A percentile compares a stretch with the other conserved stretches of the same genome.
Conservation (phyloP, 2,113 vertebrate species). For the Cynocephalus volans region DNA sequence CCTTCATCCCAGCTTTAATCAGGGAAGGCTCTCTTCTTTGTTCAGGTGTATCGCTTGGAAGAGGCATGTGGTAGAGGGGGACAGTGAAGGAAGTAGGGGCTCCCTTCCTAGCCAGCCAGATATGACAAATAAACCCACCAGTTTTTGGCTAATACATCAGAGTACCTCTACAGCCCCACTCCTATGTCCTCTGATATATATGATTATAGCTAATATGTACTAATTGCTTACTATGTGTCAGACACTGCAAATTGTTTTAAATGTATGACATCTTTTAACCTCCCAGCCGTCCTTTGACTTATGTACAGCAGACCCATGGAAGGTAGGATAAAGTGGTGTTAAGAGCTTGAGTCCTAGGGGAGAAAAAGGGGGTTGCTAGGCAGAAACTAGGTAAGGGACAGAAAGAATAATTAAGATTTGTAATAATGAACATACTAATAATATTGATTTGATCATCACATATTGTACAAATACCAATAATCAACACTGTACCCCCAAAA, state of each 20-base stretch:
- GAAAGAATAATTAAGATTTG: no score
- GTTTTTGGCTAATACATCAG: not conserved
- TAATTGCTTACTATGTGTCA: not conserved
- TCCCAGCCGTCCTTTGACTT: not conserved
- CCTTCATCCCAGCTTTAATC: not conserved
- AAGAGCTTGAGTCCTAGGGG: not conserved
- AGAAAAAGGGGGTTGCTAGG: no score
- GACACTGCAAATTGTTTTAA: not conserved
- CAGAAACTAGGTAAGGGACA: no score
- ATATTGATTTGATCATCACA: no score
- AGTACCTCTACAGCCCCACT: not conserved
- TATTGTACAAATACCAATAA: no score
- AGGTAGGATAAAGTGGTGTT: not conserved
- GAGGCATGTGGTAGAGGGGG: not conserved
- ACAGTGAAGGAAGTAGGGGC: not conserved
- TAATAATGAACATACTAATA: no score
- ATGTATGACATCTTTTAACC: not conserved
- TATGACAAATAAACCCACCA: not conserved
- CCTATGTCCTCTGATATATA: not conserved
- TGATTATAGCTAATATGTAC: not conserved
- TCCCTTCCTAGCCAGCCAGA: not conserved
- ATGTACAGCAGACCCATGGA: not conserved
- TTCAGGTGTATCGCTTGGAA: not conserved
- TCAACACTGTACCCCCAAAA: no score
- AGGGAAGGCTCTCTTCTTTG: not conserved